Base-by-base conservation (phyloP, 2,113 vertebrate species). In the Sceloporus undulatus region DNA sequence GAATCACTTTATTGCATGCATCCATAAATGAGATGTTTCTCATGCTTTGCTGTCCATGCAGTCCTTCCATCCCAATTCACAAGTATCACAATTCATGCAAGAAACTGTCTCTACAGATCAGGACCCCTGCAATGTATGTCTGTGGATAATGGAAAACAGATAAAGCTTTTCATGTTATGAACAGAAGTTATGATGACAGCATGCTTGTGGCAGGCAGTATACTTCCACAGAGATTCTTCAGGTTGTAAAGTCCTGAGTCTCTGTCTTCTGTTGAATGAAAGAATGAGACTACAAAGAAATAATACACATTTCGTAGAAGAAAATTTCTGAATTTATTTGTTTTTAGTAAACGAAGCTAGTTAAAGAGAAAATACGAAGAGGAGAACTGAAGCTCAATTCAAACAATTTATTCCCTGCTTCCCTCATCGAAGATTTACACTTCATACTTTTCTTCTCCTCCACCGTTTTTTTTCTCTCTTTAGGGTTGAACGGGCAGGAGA, bases 361-460 rank as follows among this genome's bases (percentile, higher is more conserved):
- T 56, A 2, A 90, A 92, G 65, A 88, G 86, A 86, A 91, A 90
- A 65, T 66, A 56, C 29, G 68, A 91, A 91, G 34, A 90, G 13
- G 29, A 90, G 14, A 77, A 92, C 82, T 81, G 0, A 89, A 94
- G 68, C n/a, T 90, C 85, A 54, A 75, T 84, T 91, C 52, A 89
- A 90, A n/a, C 78, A 91, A 73, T 91, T 91, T 91, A 10, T 77
- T 90, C 91, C 84, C 74, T 9, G 0, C 77, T 70, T 85, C 87
- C 88, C 11, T 91, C 21, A 76, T 87, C 54, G 3, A 6, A 23
- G 4, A 88, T 89, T 92, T 88, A 75, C 79, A 52, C 40, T 92
- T 91, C 87, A 71, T 38, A 77, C 68, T 91, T 91, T 68, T 87
- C 71, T 92, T 92, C 79, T 93, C 65, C 88, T 90, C 85, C 78